A percentile compares a stretch with the other conserved stretches of the same genome.
phyloP scores from a whole-genome alignment of 2,113 vertebrate species.

The Anser cygnoides region DNA sequence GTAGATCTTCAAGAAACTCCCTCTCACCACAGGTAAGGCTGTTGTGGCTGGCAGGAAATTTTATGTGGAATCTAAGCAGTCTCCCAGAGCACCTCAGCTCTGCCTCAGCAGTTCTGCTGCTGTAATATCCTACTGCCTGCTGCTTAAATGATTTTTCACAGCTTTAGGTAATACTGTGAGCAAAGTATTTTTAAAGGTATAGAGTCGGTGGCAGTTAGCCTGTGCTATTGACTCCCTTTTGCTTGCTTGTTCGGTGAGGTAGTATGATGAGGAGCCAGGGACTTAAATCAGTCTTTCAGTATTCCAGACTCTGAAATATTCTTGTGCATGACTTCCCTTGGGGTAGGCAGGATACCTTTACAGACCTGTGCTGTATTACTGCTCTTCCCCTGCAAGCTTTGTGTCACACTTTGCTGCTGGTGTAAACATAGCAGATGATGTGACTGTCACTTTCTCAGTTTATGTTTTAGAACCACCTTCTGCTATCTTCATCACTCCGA shows the following conservation, averaged over 20 bases:
- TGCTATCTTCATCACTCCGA: neutral
- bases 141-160: neutral
- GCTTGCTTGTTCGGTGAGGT: neutral
- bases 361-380: neutral
- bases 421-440: slow-evolving; percentile 19
- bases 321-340: neutral
- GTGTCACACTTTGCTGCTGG: neutral
- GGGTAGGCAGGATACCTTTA: neutral
- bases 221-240: neutral
- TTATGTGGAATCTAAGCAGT: neutral
- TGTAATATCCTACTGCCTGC: neutral
- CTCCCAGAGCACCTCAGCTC: neutral
- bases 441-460: slow-evolving; percentile 11
- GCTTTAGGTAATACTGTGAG: neutral
- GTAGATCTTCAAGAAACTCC: neutral
- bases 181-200: neutral
- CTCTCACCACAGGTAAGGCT: neutral
- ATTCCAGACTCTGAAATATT: neutral
- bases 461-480: slow-evolving; percentile 32
- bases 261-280: neutral
- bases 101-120: neutral
- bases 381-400: neutral
- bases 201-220: neutral
- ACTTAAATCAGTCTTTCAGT: neutral
- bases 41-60: neutral